Base-by-base conservation (phyloP, 2,888 invertebrate species). In the Ophraella communa region DNA sequence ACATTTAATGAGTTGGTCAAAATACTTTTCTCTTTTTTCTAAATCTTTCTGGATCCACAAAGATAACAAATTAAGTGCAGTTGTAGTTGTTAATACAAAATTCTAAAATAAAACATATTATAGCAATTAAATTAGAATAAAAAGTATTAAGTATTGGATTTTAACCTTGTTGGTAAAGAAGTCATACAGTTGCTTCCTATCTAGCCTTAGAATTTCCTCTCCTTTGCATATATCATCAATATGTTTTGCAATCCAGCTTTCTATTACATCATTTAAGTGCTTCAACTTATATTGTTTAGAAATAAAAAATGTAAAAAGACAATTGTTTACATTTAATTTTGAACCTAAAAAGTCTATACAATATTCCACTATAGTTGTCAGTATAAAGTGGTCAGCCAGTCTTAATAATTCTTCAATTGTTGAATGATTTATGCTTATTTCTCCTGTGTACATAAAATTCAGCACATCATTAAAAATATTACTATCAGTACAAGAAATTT, bases 361-460 rank as follows among this genome's bases (percentile, higher is more conserved):
- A 76, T 88, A 87, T 68, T 82, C 81, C 75, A 88, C 87, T 69
- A 90, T 79, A 77, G 85, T 85, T 30, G 83, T 81, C 63, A 89
- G 84, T 73, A 88, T 81, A 77, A 89, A 88, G 77, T 87, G 87
- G 78, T 88, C 87, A 11, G 89, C 85, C 59, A 89, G 79, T 69
- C 86, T 82, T 45, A 89, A 79, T 52, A 89, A 77, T 78, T 89
- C 88, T 57, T 85, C 84, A 27, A 89, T 87, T 77, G 86, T 88
- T 27, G 83, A 82, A 71, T 86, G 84, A 72, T 87, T 85, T 58
- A 89, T 86, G 8, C 85, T 84, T 62, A 83, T 85, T 71, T 83
- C 84, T 4, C 89, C 89, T 30, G 88, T 87, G 78, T 89, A 90
- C 84, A 89, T 87, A 76, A 87, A 90, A 76, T 87, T 86, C 21